phyloP scores from a whole-genome alignment of 2,888 invertebrate species.

The Polylopha cassiicola region DNA sequence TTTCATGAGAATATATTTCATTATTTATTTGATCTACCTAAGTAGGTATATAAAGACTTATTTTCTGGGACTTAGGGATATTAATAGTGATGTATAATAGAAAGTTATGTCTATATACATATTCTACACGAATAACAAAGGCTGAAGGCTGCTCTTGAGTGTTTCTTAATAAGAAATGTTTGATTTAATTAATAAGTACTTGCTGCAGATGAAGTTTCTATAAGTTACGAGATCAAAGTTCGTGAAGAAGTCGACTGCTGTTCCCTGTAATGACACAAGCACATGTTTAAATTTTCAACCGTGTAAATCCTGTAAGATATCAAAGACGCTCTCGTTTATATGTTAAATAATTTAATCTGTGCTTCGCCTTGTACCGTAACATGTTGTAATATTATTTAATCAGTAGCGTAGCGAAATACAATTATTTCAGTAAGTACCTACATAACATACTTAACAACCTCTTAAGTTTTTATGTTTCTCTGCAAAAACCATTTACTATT shows the following conservation, averaged over 20 bases:
- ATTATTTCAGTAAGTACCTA: too few species aligned
- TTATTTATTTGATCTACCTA: too few species aligned
- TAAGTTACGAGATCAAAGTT: constrained; percentile 39
- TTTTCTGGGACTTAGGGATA: too few species aligned
- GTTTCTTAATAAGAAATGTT: too few species aligned
- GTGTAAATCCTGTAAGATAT: constrained; percentile 50
- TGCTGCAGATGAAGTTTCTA: constrained; percentile 5
- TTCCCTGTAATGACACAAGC: constrained; percentile 44
- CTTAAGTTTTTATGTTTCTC: background rate
- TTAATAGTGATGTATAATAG: too few species aligned
- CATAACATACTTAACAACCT: too few species aligned
- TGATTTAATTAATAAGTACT: too few species aligned
- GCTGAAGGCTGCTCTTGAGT: too few species aligned
- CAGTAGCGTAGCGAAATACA: constrained; percentile 43
- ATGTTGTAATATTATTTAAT: constrained; percentile 59
- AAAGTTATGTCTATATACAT: too few species aligned
- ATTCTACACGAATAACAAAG: too few species aligned
- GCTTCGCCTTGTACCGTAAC: constrained; percentile 46
- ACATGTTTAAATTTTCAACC: constrained; percentile 39
- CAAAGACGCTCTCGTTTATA: constrained; percentile 51
- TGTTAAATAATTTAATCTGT: constrained; percentile 63
- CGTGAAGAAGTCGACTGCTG: constrained; percentile 36
- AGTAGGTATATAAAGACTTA: too few species aligned
- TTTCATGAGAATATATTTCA: too few species aligned
- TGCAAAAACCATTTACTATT: constrained; percentile 8